A percentile compares a stretch with the other conserved stretches of the same genome.
Conservation (phyloP, 2,888 invertebrate genomes). For the Bimastos eiseni region DNA sequence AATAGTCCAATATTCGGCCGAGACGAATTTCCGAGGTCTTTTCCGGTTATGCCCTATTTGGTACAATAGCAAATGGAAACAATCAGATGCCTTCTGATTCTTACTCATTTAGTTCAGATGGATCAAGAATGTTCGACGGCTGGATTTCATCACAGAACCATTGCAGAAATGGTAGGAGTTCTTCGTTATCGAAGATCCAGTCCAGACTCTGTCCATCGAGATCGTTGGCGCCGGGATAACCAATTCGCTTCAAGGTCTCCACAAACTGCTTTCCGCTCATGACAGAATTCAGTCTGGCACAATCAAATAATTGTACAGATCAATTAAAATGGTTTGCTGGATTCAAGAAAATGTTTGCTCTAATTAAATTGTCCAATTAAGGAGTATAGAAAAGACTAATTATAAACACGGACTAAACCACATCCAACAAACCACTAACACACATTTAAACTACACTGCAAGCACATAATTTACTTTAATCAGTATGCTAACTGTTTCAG, state of each 20-base stretch:
- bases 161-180: conserved; percentile 38
- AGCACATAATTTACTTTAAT: not conserved
- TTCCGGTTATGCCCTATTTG: too few species aligned
- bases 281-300: not conserved
- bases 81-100: not conserved
- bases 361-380: not conserved
- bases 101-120: conserved; percentile 38
- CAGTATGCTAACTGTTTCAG: not conserved
- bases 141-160: conserved; percentile 42
- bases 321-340: not conserved
- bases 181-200: conserved; percentile 42
- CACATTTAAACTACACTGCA: not conserved
- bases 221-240: conserved; percentile 49
- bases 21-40: too few species aligned
- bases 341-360: not conserved
- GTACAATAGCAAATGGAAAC: not conserved
- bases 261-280: conserved; percentile 55
- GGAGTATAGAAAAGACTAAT: too few species aligned
- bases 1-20: too few species aligned
- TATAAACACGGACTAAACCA: not conserved
- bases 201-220: conserved; percentile 45
- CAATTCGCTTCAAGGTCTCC: conserved; percentile 49
- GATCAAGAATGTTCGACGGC: conserved; percentile 34
- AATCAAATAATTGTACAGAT: not conserved
- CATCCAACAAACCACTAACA: not conserved